Evolutionary conservation across 2,113 vertebrate genomes (phyloP).

Genomic region (Ariopsis seemanni): DNA sequence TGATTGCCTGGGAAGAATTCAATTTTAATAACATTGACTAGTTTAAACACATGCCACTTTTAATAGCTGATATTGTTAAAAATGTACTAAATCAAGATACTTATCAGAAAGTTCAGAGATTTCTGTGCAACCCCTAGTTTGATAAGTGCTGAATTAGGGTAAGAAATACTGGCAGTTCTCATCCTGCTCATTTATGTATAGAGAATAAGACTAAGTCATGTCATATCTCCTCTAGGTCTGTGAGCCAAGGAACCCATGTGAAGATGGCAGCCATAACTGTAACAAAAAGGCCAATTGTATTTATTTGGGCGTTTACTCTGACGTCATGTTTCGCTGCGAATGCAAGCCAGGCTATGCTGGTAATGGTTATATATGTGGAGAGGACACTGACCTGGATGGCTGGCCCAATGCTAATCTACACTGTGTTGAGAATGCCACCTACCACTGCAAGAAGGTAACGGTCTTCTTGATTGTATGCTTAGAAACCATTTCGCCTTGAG

Average conservation of each 20-base stretch:
- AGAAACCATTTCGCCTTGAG: not conserved
- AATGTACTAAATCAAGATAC: not conserved
- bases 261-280: slow-evolving; percentile 90
- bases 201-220: not conserved
- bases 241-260: slow-evolving; percentile 91
- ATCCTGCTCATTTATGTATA: not conserved
- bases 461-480: slow-evolving; percentile 18
- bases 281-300: slow-evolving; percentile 95
- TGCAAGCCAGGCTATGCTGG: slow-evolving; percentile 96
- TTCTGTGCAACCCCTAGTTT: not conserved
- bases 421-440: slow-evolving; percentile 95
- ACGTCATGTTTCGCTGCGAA: slow-evolving; percentile 95
- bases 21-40: not conserved
- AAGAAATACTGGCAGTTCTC: not conserved
- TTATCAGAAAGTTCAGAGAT: not conserved
- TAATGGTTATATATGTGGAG: slow-evolving; percentile 92
- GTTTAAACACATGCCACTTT: not conserved
- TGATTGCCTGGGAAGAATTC: not conserved
- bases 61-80: not conserved
- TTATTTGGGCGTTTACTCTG: slow-evolving; percentile 92
- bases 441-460: slow-evolving; percentile 96
- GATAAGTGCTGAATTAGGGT: not conserved
- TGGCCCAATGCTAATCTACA: slow-evolving; percentile 90
- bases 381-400: slow-evolving; percentile 93
- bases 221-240: slow-evolving; percentile 78